Evolutionary conservation across 2,797 vertebrate species (phyloP).

Genomic region (Falco biarmicus): DNA sequence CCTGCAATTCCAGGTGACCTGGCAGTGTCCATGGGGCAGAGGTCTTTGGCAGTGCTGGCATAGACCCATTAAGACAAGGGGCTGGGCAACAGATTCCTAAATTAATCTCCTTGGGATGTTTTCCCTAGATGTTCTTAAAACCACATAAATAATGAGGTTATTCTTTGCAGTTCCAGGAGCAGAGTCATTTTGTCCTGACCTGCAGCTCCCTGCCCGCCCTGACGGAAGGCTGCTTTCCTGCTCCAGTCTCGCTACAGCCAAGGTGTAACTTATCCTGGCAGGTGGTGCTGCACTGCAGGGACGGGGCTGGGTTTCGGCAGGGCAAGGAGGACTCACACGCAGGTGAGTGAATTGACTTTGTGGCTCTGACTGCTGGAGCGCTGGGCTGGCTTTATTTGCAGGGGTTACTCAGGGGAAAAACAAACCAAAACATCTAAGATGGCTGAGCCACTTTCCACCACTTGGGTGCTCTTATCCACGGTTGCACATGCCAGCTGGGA

Average conservation of each 20-base stretch:
- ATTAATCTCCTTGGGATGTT: background rate
- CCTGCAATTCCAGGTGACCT: background rate
- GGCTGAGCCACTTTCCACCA: background rate
- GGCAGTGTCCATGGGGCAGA: background rate
- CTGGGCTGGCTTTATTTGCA: background rate
- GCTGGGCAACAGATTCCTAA: background rate
- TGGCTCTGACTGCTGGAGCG: background rate
- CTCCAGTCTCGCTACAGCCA: background rate
- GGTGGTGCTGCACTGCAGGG: background rate
- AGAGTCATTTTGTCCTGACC: background rate
- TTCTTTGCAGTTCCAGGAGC: background rate
- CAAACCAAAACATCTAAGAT: background rate
- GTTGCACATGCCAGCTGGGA: background rate
- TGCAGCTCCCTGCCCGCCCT: background rate
- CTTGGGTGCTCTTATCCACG: background rate
- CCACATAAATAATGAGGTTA: background rate
- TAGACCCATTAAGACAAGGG: background rate
- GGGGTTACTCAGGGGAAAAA: background rate
- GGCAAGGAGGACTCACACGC: background rate
- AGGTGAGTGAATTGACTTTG: background rate
- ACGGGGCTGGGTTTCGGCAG: background rate
- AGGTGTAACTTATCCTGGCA: background rate
- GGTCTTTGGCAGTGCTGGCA: background rate
- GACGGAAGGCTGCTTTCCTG: slow-evolving; percentile 1
- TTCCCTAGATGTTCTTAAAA: background rate